These are phyloP conservation scores for Sinocyclocheilus grahami DNA, from an alignment of 2,113 vertebrate genomes.

Conservation along the genomic window DNA sequence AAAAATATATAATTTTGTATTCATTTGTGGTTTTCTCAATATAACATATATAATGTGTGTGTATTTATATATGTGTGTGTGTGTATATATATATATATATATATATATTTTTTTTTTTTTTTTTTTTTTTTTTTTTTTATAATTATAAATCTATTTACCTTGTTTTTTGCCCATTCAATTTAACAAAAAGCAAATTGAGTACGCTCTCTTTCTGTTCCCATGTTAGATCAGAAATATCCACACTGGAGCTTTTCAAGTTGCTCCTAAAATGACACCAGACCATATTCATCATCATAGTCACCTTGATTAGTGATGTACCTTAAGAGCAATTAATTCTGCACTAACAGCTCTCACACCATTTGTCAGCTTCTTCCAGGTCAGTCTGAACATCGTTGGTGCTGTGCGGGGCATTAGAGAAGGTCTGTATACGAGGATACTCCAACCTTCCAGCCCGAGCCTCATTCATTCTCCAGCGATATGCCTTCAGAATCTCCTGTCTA, in stretches of 20 bases:
- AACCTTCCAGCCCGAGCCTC: conserved; percentile 75
- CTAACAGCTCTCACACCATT: conserved; percentile 71
- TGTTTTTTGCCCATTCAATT: conserved; percentile 80
- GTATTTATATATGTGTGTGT: no score
- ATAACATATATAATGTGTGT: no score
- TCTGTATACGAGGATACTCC: conserved; percentile 82
- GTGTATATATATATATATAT: no score
- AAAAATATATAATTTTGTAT: no score
- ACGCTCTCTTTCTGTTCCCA: conserved; percentile 91
- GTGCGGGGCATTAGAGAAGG: conserved; percentile 78
- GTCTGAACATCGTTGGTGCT: conserved; percentile 84
- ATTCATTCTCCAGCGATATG: conserved; percentile 77
- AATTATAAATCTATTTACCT: conserved; percentile 65
- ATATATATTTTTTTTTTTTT: no score
- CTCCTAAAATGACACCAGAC: conserved; percentile 66
- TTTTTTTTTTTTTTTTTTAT: no score
- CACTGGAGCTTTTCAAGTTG: conserved; percentile 68
- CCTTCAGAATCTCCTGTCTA: conserved; percentile 74
- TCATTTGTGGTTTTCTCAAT: no score
- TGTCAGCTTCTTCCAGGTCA: conserved; percentile 79
- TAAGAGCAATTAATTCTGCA: background rate
- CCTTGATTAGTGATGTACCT: background rate
- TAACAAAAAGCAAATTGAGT: conserved; percentile 84
- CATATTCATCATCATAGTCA: background rate
- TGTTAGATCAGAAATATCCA: conserved; percentile 83